phyloP scores from a whole-genome alignment of 2,113 vertebrate genomes.

The Pygoscelis antarcticus region DNA sequence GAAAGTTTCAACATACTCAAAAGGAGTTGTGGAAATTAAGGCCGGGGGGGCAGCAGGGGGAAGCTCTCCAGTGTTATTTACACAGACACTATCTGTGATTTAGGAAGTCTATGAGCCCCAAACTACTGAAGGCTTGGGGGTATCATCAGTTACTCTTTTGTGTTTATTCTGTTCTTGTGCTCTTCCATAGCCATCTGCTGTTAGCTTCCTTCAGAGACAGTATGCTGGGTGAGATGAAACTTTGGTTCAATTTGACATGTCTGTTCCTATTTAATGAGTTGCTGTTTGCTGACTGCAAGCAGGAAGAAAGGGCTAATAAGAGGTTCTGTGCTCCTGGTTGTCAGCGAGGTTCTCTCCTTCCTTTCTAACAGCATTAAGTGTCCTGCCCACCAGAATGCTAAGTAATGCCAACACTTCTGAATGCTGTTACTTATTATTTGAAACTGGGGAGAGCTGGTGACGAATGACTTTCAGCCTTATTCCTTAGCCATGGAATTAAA shows the following conservation, averaged over 20 bases:
- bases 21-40: not conserved
- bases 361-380: not conserved
- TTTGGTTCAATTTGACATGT: not conserved
- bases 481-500: not conserved
- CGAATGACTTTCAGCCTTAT: not conserved
- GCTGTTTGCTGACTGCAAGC: not conserved
- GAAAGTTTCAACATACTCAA: not conserved
- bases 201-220: not conserved
- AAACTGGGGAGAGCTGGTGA: not conserved
- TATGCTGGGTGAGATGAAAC: not conserved
- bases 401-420: not conserved
- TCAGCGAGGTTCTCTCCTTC: not conserved
- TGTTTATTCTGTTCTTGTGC: not conserved
- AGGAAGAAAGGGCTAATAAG: not conserved
- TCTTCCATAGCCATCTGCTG: not conserved
- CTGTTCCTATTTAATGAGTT: not conserved
- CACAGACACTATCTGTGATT: not conserved
- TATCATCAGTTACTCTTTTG: not conserved
- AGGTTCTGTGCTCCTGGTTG: not conserved
- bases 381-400: not conserved
- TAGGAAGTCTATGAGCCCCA: not conserved
- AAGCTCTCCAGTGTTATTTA: not conserved
- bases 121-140: not conserved
- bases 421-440: not conserved
- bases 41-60: too few species aligned